Conservation (phyloP, 2,113 vertebrate species). For the Protobothrops flavoviridis region DNA sequence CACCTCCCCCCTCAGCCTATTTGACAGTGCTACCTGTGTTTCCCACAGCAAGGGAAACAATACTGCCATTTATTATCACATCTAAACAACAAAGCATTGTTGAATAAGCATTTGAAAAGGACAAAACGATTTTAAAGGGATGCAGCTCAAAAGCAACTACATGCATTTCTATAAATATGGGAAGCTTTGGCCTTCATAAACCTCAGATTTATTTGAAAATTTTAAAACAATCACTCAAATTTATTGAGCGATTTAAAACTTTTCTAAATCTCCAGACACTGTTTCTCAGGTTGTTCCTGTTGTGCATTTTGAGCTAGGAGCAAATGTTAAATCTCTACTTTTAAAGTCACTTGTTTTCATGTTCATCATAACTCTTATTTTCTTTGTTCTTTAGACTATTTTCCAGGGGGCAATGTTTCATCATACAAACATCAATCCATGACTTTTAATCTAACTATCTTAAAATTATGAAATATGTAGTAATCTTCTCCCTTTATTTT, state of each 20-base stretch:
- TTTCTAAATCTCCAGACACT: neutral
- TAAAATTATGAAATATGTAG: neutral
- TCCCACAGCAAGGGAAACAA: neutral
- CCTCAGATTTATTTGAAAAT: neutral
- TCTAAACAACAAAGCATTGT: neutral
- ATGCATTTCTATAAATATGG: neutral
- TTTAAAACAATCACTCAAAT: neutral
- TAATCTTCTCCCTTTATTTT: neutral
- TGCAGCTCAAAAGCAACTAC: neutral
- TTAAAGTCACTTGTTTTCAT: neutral
- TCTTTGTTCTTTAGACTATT: neutral
- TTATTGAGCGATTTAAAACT: neutral
- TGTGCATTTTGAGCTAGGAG: neutral
- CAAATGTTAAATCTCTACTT: neutral
- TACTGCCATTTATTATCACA: neutral
- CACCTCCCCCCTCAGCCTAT: neutral
- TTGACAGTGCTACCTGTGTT: neutral
- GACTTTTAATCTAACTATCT: neutral
- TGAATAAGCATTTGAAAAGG: neutral
- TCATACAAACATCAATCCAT: neutral
- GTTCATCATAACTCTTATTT: neutral
- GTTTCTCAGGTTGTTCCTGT: neutral
- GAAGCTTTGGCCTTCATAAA: neutral
- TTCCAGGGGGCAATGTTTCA: neutral
- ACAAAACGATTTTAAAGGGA: neutral